Base-by-base conservation (phyloP, 2,797 vertebrate species). In the Cyclura pinguis region DNA sequence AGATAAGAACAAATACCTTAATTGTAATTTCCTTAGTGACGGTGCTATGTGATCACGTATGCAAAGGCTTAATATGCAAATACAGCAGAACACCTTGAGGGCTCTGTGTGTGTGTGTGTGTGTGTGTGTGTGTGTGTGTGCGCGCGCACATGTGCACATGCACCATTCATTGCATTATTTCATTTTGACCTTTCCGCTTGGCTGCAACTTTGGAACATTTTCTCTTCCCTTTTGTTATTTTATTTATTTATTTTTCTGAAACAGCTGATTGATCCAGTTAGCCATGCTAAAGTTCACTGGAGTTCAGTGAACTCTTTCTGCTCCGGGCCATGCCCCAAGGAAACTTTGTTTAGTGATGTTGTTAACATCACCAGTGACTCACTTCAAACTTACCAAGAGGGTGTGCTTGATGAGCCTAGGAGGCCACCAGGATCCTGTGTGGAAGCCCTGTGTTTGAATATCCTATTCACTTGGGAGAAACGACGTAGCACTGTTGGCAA, bases 321-420 rank as follows among this genome's bases (percentile, higher is more conserved):
- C 92, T 0, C 1, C 93, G 55, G 32, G 29, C 93, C 0, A 0
- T 92, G 50, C 87, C 82, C 67, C 52, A 93, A 81, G 13, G 87
- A 83, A 90, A 94, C 72, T 82, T 50, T 78, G 69, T 59, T 50
- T 69, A 0, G 1, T 95, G 93, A 95, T 90, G 93, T 96, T 95
- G 96, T 88, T 88, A 88, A 83, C 38, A 16, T 42, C 82, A 69
- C 32, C 27, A 69, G 0, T 97, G 96, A 97, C 88, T 97, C 96
- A 97, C 9, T 35, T 90, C 80, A n/a, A 78, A 83, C 94, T 94
- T 95, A 94, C 88, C 92, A 86, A 89, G 96, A 95, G 95, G 96
- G 96, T 93, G 95, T 96, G 86, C 89, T 91, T 67, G 73, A 85
- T 95, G 55, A 84, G 92, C 93, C 92, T 93, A 91, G 87, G 93